Evolutionary conservation across 1,140 invertebrate genomes (phyloP).

Genomic region (Galendromus occidentalis): DNA sequence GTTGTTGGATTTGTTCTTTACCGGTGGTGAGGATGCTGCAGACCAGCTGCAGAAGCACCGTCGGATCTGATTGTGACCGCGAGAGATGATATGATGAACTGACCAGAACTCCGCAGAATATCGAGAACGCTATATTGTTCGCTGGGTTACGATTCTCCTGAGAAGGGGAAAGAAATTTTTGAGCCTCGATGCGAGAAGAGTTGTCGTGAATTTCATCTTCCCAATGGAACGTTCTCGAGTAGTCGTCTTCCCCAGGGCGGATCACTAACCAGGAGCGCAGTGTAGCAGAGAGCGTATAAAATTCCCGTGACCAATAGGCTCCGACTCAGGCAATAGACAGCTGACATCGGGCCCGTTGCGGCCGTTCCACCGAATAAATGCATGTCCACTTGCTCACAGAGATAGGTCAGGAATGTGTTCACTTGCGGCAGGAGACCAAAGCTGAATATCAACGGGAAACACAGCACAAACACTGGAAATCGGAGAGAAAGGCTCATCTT

Average conservation of each 20-base stretch:
- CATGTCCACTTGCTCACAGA: constrained; percentile 81
- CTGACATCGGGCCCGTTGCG: constrained; percentile 61
- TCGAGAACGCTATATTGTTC: constrained; percentile 82
- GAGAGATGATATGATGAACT: constrained; percentile 79
- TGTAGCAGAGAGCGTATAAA: constrained; percentile 73
- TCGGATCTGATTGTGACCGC: constrained; percentile 69
- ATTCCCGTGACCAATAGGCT: constrained; percentile 56
- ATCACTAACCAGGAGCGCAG: constrained; percentile 30
- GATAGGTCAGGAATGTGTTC: constrained; percentile 85
- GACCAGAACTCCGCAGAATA: constrained; percentile 73
- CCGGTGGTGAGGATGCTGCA: neutral
- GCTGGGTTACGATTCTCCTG: constrained; percentile 49
- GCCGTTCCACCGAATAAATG: constrained; percentile 94
- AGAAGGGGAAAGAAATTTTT: constrained; percentile 22
- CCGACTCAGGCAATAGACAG: constrained; percentile 59
- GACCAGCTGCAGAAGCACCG: constrained; percentile 50
- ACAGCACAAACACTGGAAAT: constrained; percentile 49
- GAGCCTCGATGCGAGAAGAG: no score
- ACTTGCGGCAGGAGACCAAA: constrained; percentile 87
- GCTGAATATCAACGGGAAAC: constrained; percentile 79
- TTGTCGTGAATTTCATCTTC: no score
- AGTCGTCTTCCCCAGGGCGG: neutral
- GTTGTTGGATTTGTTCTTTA: neutral
- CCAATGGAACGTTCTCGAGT: constrained; percentile 29
- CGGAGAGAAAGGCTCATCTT: neutral